Evolutionary conservation across 2,797 vertebrate genomes (phyloP).

Genomic region (Simalia tracyae): DNA sequence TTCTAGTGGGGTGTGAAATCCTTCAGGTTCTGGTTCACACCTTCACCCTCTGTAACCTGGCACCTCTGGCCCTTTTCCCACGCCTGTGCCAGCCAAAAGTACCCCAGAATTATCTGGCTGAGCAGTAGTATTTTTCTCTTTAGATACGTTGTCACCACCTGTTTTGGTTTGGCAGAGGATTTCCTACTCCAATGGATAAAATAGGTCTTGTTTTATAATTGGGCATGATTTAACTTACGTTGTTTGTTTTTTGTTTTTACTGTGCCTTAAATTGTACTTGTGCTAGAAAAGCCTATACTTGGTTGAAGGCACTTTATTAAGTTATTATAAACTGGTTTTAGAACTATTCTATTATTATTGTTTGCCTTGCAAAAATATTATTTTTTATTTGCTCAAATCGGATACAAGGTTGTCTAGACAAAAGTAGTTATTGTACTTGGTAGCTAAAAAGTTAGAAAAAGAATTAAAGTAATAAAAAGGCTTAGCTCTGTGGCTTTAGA

Average conservation of each 20-base stretch:
- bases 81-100: neutral
- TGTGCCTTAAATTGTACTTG: neutral
- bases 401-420: neutral
- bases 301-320: neutral
- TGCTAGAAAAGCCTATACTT: neutral
- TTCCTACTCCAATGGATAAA: neutral
- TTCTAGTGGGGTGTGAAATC: neutral
- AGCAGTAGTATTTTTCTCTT: neutral
- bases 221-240: too few species aligned
- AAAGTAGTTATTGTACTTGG: neutral
- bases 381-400: neutral
- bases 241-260: too few species aligned
- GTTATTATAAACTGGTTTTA: neutral
- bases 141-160: neutral
- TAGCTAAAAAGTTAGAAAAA: neutral
- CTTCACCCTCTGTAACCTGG: neutral
- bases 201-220: neutral
- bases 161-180: neutral
- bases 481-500: neutral
- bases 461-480: neutral
- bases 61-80: neutral
- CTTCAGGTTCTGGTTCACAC: neutral
- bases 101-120: neutral
- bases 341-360: neutral
- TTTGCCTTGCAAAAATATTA: neutral